Conservation (phyloP, 2,113 vertebrate genomes). For the Hippocampus mohnikei region DNA sequence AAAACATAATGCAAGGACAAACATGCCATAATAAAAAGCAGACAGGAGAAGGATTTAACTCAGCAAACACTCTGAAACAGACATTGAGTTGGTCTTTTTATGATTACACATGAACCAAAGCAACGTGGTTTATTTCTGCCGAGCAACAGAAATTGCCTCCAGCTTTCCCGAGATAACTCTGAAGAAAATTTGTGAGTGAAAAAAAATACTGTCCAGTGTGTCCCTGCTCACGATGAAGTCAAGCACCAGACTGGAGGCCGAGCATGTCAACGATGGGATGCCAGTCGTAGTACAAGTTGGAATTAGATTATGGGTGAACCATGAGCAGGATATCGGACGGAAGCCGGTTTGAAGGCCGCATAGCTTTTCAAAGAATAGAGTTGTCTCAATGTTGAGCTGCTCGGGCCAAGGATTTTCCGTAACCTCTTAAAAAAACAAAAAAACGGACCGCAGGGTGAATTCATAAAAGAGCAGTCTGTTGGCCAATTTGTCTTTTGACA, state of each 20-base stretch:
- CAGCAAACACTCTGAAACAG: too few relatives aligned
- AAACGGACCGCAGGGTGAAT: slow-evolving; percentile 74
- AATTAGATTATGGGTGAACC: slow-evolving; percentile 11
- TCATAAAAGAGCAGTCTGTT: slow-evolving; percentile 78
- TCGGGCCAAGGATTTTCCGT: slow-evolving; percentile 80
- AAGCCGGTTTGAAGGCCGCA: slow-evolving; percentile 26
- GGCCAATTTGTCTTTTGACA: slow-evolving; percentile 93
- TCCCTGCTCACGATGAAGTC: neutral
- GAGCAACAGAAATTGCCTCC: neutral
- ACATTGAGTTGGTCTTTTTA: too few relatives aligned
- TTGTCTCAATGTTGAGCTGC: slow-evolving; percentile 72
- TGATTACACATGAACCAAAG: neutral
- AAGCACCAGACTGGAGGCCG: slow-evolving; percentile 19
- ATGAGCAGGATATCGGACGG: slow-evolving; percentile 14
- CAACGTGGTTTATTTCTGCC: neutral
- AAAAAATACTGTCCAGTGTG: neutral
- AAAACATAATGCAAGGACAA: too few relatives aligned
- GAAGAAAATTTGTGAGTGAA: neutral
- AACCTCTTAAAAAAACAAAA: slow-evolving; percentile 72
- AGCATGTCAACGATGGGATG: slow-evolving; percentile 12
- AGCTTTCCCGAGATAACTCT: neutral
- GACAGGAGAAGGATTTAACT: too few relatives aligned
- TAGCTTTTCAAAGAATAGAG: slow-evolving; percentile 65
- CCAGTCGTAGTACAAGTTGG: slow-evolving; percentile 14
- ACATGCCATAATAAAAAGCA: too few relatives aligned